These are phyloP conservation scores for Cephalopterus ornatus DNA, from an alignment of 2,113 vertebrate genomes.

Conservation along the genomic window DNA sequence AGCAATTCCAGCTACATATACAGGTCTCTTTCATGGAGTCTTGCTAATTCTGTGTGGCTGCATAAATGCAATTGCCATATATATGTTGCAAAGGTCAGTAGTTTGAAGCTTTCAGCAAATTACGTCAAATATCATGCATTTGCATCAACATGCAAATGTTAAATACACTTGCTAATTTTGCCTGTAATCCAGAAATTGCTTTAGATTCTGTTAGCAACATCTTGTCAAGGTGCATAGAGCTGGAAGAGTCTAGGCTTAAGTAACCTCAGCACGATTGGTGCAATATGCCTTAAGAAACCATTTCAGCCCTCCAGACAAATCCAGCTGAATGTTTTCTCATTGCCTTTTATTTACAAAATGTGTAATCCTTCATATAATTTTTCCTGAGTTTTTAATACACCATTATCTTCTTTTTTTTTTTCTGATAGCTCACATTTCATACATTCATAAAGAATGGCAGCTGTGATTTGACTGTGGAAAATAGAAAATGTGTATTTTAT, in stretches of 20 bases:
- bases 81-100: background rate
- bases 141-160: background rate
- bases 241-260: background rate
- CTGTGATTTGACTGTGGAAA: background rate
- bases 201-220: background rate
- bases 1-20: fast-evolving
- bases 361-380: background rate
- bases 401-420: background rate
- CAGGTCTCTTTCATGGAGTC: background rate
- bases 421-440: background rate
- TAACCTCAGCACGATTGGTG: background rate
- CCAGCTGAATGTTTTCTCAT: background rate
- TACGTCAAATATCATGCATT: background rate
- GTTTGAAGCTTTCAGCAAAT: background rate
- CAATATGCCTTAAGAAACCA: background rate
- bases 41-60: background rate
- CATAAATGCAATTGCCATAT: background rate
- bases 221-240: background rate
- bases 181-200: background rate
- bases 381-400: background rate
- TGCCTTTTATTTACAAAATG: background rate
- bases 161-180: background rate
- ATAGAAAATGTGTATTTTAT: background rate
- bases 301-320: background rate
- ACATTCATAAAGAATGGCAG: background rate